phyloP scores from a whole-genome alignment of 1,140 invertebrate species.

The Gryon sp. region DNA sequence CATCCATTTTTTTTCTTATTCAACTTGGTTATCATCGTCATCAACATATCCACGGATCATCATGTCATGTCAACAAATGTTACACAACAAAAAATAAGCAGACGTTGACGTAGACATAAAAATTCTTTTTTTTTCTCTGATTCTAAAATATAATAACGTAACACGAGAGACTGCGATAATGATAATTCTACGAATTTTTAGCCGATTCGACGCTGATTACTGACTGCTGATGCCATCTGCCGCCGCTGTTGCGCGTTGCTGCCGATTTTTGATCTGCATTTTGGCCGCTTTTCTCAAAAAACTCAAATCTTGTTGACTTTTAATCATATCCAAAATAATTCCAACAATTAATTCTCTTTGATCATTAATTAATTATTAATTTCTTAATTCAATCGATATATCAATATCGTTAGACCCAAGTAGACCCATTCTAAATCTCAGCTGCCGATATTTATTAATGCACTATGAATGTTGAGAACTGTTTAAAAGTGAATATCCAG shows the following conservation, averaged over 20 bases:
- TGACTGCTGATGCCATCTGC: constrained; percentile 64
- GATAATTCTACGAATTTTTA: constrained; percentile 68
- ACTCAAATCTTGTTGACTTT: no score
- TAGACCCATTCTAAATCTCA: no score
- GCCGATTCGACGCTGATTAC: constrained; percentile 65
- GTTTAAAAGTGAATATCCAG: no score
- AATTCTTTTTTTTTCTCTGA: constrained; percentile 14
- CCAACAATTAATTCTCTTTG: constrained; percentile 50
- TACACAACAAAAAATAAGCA: constrained; percentile 32
- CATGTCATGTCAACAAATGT: constrained; percentile 47
- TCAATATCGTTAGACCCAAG: constrained; percentile 2
- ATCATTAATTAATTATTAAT: constrained; percentile 1
- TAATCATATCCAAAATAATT: constrained; percentile 60
- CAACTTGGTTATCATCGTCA: constrained; percentile 1
- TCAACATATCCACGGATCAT: constrained; percentile 20
- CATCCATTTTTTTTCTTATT: constrained; percentile 1
- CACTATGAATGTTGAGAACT: constrained; percentile 1
- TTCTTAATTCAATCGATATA: constrained; percentile 4
- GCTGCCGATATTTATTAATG: constrained; percentile 8
- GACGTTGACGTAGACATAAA: constrained; percentile 50
- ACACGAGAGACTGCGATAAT: constrained; percentile 57
- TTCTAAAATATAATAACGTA: no score
- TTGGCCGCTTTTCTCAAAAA: constrained; percentile 38
- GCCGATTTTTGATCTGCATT: constrained; percentile 56
- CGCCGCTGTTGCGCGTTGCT: constrained; percentile 63